Percentiles rank a stretch among this genome's conserved stretches.
phyloP scores from a whole-genome alignment of 2,888 invertebrate species.

The Amphipyra tragopoginis region DNA sequence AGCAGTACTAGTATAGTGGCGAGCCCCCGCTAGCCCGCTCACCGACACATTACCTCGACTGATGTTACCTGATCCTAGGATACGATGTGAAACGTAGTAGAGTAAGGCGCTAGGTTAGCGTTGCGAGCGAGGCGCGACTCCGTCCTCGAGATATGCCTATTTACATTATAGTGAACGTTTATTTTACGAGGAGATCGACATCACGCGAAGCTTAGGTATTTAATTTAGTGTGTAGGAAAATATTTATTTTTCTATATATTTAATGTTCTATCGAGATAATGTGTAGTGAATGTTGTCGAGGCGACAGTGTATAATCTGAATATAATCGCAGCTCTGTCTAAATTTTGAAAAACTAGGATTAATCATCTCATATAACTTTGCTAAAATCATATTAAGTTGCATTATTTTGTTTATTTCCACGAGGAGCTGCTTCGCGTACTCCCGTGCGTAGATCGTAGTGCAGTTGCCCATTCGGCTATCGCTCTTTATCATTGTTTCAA shows the following conservation, averaged over 20 bases:
- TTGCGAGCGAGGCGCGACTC: conserved; percentile 83
- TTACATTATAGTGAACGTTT: conserved; percentile 82
- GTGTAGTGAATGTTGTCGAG: conserved; percentile 89
- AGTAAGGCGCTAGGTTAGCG: conserved; percentile 83
- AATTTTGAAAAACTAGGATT: conserved; percentile 74
- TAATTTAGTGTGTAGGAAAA: conserved; percentile 89
- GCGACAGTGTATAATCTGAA: conserved; percentile 81
- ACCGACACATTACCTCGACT: conserved; percentile 90
- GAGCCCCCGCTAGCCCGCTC: conserved; percentile 82
- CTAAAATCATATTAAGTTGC: conserved; percentile 77
- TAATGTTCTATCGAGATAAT: conserved; percentile 89
- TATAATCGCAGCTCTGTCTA: conserved; percentile 63
- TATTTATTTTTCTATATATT: conserved; percentile 90
- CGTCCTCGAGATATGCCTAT: conserved; percentile 86
- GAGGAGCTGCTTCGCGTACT: conserved; percentile 49
- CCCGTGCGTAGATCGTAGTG: conserved; percentile 60
- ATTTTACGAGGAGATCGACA: conserved; percentile 84
- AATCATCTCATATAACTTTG: conserved; percentile 78
- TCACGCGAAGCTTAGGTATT: conserved; percentile 88
- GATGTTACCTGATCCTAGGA: conserved; percentile 89
- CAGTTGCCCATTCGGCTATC: conserved; percentile 76
- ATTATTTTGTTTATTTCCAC: conserved; percentile 66
- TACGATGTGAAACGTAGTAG: conserved; percentile 83
- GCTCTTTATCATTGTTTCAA: conserved; percentile 88
- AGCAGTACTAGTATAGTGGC: conserved; percentile 85